These are phyloP conservation scores for Cephalopholis sonnerati DNA, from an alignment of 2,113 vertebrate species.

Conservation along the genomic window DNA sequence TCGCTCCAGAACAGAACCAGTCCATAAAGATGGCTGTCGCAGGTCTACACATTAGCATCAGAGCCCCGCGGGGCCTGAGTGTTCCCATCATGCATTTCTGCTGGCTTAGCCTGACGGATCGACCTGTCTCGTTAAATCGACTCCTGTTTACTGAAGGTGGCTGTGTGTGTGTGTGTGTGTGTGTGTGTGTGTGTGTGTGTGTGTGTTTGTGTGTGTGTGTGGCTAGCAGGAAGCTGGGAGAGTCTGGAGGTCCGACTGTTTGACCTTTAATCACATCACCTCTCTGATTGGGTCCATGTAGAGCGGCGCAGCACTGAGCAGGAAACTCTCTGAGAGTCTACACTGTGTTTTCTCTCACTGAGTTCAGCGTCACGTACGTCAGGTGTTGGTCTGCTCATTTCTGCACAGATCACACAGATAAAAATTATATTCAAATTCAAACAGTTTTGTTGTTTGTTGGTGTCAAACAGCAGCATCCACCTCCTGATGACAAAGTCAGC, in stretches of 20 bases:
- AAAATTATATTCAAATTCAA: no score
- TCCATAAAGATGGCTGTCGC: constrained; percentile 31
- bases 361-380: neutral
- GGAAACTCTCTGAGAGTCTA: constrained; percentile 21
- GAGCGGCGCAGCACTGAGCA: constrained; percentile 16
- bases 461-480: no score
- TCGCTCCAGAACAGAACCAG: constrained; percentile 51
- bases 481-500: no score
- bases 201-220: constrained; percentile 21
- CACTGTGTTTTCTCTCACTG: neutral
- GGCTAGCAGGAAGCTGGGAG: constrained; percentile 30
- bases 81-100: constrained; percentile 47
- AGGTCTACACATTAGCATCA: constrained; percentile 52
- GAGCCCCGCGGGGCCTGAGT: constrained; percentile 15
- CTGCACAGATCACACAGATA: neutral
- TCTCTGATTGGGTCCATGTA: constrained; percentile 40
- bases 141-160: constrained; percentile 23
- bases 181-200: constrained; percentile 31
- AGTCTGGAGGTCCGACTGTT: constrained; percentile 32
- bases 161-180: constrained; percentile 24
- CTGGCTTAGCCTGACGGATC: constrained; percentile 56
- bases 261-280: constrained; percentile 62
- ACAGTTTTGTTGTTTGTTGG: no score
- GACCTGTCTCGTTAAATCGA: constrained; percentile 70
- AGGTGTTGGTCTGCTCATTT: no score